A percentile compares a stretch with the other conserved stretches of the same genome.
phyloP scores from a whole-genome alignment of 2,888 invertebrate genomes.

The Hyalella azteca region DNA sequence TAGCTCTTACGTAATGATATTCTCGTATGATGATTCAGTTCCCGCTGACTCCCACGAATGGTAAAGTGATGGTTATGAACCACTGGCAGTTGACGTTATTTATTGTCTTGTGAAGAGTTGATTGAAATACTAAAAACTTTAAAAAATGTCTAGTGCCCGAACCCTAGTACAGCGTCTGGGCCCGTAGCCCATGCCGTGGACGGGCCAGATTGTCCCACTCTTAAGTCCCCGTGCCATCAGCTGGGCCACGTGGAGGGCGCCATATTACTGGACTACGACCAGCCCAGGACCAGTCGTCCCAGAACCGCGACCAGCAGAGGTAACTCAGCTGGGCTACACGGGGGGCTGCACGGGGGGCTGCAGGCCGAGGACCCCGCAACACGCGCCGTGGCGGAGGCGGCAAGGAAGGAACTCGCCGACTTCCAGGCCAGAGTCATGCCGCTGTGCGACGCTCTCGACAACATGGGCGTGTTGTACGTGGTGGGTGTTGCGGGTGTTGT shows the following conservation, averaged over 20 bases:
- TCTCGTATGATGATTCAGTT: too few species aligned
- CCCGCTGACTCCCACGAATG: too few species aligned
- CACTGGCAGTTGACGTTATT: too few species aligned
- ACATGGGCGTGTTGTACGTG: conserved; percentile 72
- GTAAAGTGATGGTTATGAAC: too few species aligned
- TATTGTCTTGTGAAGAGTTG: too few species aligned
- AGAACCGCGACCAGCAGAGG: conserved; percentile 67
- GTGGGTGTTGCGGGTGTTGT: conserved; percentile 39
- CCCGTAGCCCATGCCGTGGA: too few species aligned
- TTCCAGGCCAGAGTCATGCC: conserved; percentile 62
- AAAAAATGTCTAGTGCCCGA: too few species aligned
- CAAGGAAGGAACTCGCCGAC: conserved; percentile 54
- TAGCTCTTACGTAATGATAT: too few species aligned
- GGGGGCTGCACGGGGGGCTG: conserved; percentile 9
- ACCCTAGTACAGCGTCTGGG: too few species aligned
- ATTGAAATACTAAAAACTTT: too few species aligned
- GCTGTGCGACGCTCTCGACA: conserved; percentile 88
- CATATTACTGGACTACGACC: conserved; percentile 82
- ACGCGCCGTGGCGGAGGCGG: conserved; percentile 51
- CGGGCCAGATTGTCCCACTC: too few species aligned
- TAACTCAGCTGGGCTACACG: neutral
- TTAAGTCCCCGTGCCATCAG: too few species aligned
- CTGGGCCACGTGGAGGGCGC: conserved; percentile 88
- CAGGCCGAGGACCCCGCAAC: conserved; percentile 2
- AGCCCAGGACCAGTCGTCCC: conserved; percentile 67